Percentiles rank a stretch among this genome's conserved stretches.
Evolutionary conservation across 2,797 vertebrate genomes (phyloP).

Genomic region (Pangasius djambal): DNA sequence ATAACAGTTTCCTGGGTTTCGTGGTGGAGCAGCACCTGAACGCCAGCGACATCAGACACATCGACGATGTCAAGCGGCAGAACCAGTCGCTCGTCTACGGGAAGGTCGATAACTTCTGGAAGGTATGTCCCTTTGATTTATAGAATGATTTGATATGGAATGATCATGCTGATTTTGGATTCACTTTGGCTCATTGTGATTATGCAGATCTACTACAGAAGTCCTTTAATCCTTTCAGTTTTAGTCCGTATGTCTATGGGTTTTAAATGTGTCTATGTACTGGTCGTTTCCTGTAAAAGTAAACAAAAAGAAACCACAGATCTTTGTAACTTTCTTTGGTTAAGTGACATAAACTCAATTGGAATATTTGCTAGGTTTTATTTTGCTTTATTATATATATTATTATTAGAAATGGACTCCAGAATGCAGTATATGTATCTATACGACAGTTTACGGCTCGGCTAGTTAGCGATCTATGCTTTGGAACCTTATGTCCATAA

Average conservation of each 20-base stretch:
- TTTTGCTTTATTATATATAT: no score
- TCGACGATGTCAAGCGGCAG: slow-evolving; percentile 96
- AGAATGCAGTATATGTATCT: no score
- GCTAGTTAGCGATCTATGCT: background rate
- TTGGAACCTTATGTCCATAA: background rate
- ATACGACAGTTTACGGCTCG: no score
- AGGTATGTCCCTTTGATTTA: slow-evolving; percentile 74
- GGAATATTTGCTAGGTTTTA: no score
- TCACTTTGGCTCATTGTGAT: background rate
- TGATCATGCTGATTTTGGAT: background rate
- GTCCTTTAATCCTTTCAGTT: background rate
- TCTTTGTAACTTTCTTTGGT: background rate
- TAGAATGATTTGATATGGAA: background rate
- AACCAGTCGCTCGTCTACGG: slow-evolving; percentile 98
- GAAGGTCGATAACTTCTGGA: slow-evolving; percentile 99
- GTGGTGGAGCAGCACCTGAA: slow-evolving; percentile 99
- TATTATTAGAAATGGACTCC: no score
- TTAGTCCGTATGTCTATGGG: no score
- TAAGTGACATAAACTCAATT: no score
- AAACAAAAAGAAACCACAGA: no score
- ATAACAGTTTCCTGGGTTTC: slow-evolving; percentile 98
- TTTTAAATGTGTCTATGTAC: no score
- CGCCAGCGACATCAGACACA: slow-evolving; percentile 93
- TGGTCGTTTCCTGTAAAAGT: no score
- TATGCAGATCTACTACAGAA: background rate